Conservation (phyloP, 2,113 vertebrate species). For the cat (Felis catus) region DNA sequence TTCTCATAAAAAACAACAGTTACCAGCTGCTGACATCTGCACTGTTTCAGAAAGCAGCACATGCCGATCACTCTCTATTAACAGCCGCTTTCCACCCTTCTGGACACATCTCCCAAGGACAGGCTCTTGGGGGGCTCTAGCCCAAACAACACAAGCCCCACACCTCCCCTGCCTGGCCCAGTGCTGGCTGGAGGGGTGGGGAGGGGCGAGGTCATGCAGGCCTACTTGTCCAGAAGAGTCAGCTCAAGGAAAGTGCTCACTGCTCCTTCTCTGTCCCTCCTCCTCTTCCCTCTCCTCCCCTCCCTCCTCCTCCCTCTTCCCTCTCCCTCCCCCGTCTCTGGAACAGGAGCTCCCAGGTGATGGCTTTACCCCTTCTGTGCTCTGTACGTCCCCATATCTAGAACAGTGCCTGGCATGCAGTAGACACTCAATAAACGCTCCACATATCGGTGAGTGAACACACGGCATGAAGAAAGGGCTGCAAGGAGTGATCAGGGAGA, state of each 20-base stretch:
- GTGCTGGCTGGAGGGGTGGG: background rate
- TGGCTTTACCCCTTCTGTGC: background rate
- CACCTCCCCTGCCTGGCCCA: background rate
- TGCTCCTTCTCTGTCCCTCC: background rate
- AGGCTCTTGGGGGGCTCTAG: background rate
- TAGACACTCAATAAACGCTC: background rate
- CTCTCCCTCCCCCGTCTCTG: too few relatives aligned
- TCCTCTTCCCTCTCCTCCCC: background rate
- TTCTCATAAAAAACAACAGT: accelerated
- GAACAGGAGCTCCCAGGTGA: background rate
- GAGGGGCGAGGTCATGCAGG: background rate
- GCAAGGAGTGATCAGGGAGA: background rate
- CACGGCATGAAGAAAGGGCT: background rate
- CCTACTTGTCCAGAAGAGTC: background rate
- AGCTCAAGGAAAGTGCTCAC: background rate
- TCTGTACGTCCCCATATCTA: background rate
- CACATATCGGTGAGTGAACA: background rate
- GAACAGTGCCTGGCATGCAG: background rate
- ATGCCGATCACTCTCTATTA: too few relatives aligned
- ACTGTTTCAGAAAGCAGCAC: background rate
- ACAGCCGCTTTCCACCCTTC: too few relatives aligned
- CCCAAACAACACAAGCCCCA: background rate
- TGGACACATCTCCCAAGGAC: background rate
- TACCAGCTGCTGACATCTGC: too few relatives aligned
- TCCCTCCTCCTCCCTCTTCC: accelerated